These are phyloP conservation scores for Trissolcus basalis DNA, from an alignment of 1,140 invertebrate species.

Conservation along the genomic window DNA sequence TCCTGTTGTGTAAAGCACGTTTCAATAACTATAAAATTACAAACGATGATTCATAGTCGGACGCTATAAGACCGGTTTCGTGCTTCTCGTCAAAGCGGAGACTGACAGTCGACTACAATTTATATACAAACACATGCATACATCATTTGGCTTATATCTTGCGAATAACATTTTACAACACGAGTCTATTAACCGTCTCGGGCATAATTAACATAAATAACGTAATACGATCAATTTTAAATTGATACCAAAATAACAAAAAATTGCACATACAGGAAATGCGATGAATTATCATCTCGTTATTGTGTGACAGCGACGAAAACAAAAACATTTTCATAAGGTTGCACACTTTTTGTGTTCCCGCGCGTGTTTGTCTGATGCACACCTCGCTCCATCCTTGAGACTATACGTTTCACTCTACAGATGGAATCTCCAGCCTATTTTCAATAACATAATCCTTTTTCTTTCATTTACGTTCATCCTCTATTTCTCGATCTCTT, in stretches of 20 bases:
- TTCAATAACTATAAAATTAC: conserved; percentile 59
- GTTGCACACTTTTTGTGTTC: too few relatives aligned
- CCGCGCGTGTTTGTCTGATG: too few relatives aligned
- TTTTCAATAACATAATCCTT: too few relatives aligned
- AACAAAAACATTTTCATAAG: too few relatives aligned
- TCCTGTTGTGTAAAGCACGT: conserved; percentile 44
- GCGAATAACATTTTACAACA: conserved; percentile 15
- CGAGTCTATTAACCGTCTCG: conserved; percentile 37
- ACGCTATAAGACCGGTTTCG: conserved; percentile 54
- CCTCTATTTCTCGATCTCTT: too few relatives aligned
- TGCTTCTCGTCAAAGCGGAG: conserved; percentile 49
- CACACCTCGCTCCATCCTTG: too few relatives aligned
- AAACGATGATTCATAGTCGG: conserved; percentile 49
- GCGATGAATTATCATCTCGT: conserved; percentile 22
- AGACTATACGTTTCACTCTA: too few relatives aligned
- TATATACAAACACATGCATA: conserved; percentile 44
- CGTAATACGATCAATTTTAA: conserved; percentile 28
- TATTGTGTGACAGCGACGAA: too few relatives aligned
- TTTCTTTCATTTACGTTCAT: too few relatives aligned
- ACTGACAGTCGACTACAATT: conserved; percentile 53
- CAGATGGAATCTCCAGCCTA: too few relatives aligned
- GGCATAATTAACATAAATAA: conserved; percentile 45
- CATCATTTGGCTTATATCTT: conserved; percentile 21
- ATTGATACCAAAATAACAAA: conserved; percentile 13
- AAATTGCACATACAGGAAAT: conserved; percentile 5